Evolutionary conservation across 2,113 vertebrate genomes (phyloP).

Genomic region (Mionectes macconnelli): DNA sequence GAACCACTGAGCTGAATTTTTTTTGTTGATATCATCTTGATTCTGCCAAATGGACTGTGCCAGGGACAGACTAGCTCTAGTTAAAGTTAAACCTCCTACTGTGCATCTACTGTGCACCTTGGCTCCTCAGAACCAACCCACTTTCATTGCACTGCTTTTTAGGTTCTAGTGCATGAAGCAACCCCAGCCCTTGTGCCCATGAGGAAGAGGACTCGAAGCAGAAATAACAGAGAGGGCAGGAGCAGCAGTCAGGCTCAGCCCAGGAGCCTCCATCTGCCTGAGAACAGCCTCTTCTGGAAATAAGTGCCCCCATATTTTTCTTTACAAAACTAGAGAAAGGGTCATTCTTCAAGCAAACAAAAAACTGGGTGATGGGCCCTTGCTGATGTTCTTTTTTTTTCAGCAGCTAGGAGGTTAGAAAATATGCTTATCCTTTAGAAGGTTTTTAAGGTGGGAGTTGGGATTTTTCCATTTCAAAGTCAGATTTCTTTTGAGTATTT

Average conservation of each 20-base stretch:
- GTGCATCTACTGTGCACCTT: rapidly evolving
- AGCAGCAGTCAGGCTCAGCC: not conserved
- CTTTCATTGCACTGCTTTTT: not conserved
- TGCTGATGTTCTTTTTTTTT: not conserved
- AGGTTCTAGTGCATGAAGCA: not conserved
- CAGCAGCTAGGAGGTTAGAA: not conserved
- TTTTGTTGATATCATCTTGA: not conserved
- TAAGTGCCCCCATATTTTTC: not conserved
- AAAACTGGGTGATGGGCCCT: not conserved
- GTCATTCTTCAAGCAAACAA: not conserved
- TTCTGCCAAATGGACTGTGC: not conserved
- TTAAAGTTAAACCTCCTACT: not conserved
- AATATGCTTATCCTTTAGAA: not conserved
- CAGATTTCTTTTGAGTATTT: not conserved
- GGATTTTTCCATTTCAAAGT: not conserved
- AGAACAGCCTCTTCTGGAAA: not conserved
- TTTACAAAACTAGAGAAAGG: not conserved
- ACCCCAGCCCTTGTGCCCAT: rapidly evolving
- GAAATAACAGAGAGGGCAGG: not conserved
- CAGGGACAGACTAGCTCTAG: not conserved
- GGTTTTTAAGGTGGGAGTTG: not conserved
- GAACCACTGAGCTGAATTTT: not conserved
- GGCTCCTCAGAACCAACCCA: not conserved
- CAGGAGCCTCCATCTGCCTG: not conserved
- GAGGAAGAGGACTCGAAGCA: not conserved